Percentiles rank a stretch among this genome's conserved stretches.
Conservation (phyloP, 2,797 vertebrate species). For the Oreortyx pictus region DNA sequence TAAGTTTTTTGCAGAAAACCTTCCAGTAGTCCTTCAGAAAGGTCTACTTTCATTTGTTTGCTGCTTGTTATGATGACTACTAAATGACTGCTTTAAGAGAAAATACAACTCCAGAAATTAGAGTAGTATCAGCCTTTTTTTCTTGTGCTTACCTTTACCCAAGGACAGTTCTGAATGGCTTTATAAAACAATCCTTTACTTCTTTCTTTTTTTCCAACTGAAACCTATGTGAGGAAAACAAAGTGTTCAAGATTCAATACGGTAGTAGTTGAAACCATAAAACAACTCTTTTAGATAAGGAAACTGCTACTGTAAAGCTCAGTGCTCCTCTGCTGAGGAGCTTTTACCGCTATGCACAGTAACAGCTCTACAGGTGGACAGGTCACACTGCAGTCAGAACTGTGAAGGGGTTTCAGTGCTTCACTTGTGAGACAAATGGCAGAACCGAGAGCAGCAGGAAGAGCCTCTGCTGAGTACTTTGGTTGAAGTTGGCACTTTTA, state of each 20-base stretch:
- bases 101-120: background rate
- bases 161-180: conserved; percentile 94
- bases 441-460: background rate
- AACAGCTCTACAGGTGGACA: background rate
- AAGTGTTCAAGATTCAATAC: background rate
- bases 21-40: background rate
- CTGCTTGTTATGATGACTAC: background rate
- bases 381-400: background rate
- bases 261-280: background rate
- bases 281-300: background rate
- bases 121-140: background rate
- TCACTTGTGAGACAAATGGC: background rate
- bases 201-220: conserved; percentile 87
- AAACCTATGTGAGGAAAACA: conserved; percentile 78
- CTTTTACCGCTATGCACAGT: background rate
- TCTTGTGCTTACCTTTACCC: conserved; percentile 89
- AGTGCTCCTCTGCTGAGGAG: background rate
- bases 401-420: background rate
- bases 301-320: background rate
- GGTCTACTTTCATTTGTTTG: background rate
- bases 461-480: background rate
- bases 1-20: background rate
- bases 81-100: background rate
- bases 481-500: too few species aligned
- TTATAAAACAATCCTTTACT: conserved; percentile 93